Percentiles rank a stretch among this genome's conserved stretches.
Conservation (phyloP, 2,888 invertebrate species). For the Parnassius smintheus region DNA sequence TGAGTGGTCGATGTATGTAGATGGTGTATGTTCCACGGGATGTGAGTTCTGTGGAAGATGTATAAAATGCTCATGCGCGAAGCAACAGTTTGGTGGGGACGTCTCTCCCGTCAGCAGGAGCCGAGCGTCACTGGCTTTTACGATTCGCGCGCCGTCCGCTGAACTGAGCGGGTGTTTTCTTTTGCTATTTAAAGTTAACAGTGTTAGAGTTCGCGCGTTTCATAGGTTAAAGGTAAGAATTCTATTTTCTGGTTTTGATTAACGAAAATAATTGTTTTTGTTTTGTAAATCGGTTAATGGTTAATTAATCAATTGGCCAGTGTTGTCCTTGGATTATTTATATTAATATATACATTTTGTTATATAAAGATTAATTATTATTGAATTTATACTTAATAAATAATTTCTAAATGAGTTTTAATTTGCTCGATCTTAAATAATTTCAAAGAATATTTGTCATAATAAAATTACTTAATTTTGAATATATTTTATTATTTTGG, state of each 20-base stretch:
- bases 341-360: too few species aligned
- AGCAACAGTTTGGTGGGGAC: conserved; percentile 58
- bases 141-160: conserved; percentile 48
- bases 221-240: conserved; percentile 22
- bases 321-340: too few species aligned
- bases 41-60: conserved; percentile 33
- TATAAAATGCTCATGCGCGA: conserved; percentile 49
- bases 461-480: too few species aligned
- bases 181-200: conserved; percentile 38
- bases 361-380: too few species aligned
- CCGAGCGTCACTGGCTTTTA: conserved; percentile 33
- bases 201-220: conserved; percentile 35
- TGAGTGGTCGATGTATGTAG: conserved; percentile 27
- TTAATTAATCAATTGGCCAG: too few species aligned
- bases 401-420: too few species aligned
- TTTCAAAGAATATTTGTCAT: too few species aligned
- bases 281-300: too few species aligned
- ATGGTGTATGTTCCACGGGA: conserved; percentile 32
- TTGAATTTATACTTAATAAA: too few species aligned
- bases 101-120: conserved; percentile 34
- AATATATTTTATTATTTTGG: too few species aligned
- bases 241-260: neutral
- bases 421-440: too few species aligned
- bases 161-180: conserved; percentile 40
- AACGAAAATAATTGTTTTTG: too few species aligned